These are phyloP conservation scores for Umimayanthus kanabou DNA, from an alignment of 92 coral and sea anemone species.

Conservation along the genomic window DNA sequence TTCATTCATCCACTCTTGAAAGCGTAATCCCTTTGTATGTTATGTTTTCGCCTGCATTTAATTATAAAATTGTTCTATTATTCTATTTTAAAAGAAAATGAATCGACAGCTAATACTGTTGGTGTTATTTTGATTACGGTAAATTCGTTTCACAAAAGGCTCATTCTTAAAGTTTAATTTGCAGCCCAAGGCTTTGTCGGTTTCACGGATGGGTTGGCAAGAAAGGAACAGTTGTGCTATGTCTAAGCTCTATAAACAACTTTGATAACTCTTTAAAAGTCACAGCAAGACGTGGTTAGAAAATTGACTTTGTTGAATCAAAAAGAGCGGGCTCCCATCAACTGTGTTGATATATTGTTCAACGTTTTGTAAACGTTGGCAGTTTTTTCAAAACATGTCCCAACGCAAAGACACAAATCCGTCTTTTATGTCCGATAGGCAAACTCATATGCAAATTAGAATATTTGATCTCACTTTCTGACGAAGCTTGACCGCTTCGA, in stretches of 20 bases:
- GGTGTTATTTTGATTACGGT: slow-evolving; percentile 78
- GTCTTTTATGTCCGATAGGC: slow-evolving; percentile 14
- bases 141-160: slow-evolving; percentile 62
- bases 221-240: background rate
- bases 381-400: slow-evolving; percentile 19
- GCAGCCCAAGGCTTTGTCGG: slow-evolving; percentile 45
- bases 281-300: slow-evolving; percentile 31
- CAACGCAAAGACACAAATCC: slow-evolving; percentile 22
- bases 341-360: slow-evolving; percentile 15
- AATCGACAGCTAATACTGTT: slow-evolving; percentile 67
- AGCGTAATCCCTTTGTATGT: slow-evolving; percentile 47
- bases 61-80: slow-evolving; percentile 84
- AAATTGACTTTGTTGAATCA: slow-evolving; percentile 28
- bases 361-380: background rate
- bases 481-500: background rate
- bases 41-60: slow-evolving; percentile 59
- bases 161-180: slow-evolving; percentile 73
- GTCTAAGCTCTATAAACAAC: slow-evolving; percentile 1
- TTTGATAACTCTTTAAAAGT: background rate
- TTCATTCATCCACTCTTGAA: slow-evolving; percentile 27
- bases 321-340: slow-evolving; percentile 9
- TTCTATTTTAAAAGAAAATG: slow-evolving; percentile 71
- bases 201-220: slow-evolving; percentile 7
- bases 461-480: background rate
- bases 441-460: slow-evolving; percentile 21